Base-by-base conservation (phyloP, 2,888 invertebrate genomes). In the Coronaproctus castanopsis region DNA sequence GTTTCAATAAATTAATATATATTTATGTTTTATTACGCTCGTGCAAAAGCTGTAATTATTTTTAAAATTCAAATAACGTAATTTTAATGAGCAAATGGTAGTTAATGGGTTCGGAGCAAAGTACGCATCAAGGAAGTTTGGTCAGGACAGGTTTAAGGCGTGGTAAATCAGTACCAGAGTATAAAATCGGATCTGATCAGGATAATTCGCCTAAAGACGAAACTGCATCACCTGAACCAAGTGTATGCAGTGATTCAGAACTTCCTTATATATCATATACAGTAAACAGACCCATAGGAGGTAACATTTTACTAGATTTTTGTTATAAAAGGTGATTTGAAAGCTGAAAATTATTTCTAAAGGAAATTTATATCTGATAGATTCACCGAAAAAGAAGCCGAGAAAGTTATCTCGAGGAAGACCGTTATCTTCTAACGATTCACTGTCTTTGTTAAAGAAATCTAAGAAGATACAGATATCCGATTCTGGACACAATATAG, bases 261-360 rank as follows among this genome's bases (percentile, higher is more conserved):
- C 73, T 91, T 58, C 91, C 91, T 0, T 91, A 91, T 70, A 87
- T 91, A 67, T 90, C 90, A 0, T 91, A 92, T 66, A 90, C 90
- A 0, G 85, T 86, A 0, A 89, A 87, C 69, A 76, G 88, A 60
- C 89, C 90, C 10, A 91, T 91, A 57, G 89, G 89, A 67, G 85
- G 85, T 82, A 52, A 21, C 22, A 5, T 21, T 18, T 1, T 57
- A 49, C 19, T 57, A 52, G 24, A 54, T 2, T 64, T 51, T 59
- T 52, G 57, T 59, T 58, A n/a, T n/a, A n/a, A n/a, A n/a, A n/a
- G n/a, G n/a, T n/a, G n/a, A n/a, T n/a, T n/a, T n/a, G n/a, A n/a
- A n/a, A n/a, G n/a, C n/a, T n/a, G n/a, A n/a, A n/a, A n/a, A n/a
- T n/a, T n/a, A n/a, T n/a, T n/a, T n/a, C n/a, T n/a, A 53, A n/a